These are phyloP conservation scores for Xestia sexstrigata DNA, from an alignment of 2,888 invertebrate species.

Conservation along the genomic window DNA sequence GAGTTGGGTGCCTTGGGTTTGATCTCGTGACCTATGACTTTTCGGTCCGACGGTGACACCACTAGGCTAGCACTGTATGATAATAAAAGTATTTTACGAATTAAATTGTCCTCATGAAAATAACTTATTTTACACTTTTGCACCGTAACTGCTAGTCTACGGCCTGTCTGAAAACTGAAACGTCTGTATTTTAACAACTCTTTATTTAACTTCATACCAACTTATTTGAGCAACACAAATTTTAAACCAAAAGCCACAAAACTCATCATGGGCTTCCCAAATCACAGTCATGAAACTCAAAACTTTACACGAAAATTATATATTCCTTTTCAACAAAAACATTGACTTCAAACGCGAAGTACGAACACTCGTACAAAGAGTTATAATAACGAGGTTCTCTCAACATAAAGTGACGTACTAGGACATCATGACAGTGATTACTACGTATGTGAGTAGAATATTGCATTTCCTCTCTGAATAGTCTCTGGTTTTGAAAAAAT, in stretches of 20 bases:
- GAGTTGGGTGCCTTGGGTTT: too few relatives aligned
- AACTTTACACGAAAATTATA: constrained; percentile 7
- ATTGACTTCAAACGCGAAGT: neutral
- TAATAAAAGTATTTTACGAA: neutral
- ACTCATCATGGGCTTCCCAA: neutral
- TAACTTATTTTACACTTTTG: too few relatives aligned
- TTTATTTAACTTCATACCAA: neutral
- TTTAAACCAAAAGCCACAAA: constrained; percentile 10
- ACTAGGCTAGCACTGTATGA: too few relatives aligned
- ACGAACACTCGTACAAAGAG: constrained; percentile 12
- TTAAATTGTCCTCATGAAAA: neutral
- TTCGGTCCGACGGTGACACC: too few relatives aligned
- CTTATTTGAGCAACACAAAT: neutral
- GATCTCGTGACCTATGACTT: too few relatives aligned
- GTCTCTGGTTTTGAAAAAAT: neutral
- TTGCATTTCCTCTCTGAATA: constrained; percentile 32
- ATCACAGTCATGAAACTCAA: constrained; percentile 16
- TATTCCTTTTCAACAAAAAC: neutral
- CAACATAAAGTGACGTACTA: neutral
- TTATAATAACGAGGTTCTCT: constrained; percentile 25
- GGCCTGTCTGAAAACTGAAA: neutral
- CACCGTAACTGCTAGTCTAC: neutral
- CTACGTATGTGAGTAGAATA: constrained; percentile 7
- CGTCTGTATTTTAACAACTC: neutral
- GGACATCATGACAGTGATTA: constrained; percentile 32